phyloP scores from a whole-genome alignment of 2,113 vertebrate species.

The Microcebus ravelobensis region DNA sequence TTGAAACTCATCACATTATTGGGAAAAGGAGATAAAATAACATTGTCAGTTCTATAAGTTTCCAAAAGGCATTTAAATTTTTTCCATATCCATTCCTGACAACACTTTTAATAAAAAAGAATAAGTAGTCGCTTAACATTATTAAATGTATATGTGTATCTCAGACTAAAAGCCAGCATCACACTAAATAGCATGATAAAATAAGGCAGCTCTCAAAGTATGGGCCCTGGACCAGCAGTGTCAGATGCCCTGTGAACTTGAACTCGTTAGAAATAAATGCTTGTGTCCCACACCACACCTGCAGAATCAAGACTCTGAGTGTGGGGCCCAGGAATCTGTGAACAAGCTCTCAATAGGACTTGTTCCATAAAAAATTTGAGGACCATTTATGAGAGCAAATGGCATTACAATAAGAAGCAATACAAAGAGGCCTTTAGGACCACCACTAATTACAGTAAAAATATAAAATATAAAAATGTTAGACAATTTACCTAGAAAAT shows the following conservation, averaged over 20 bases:
- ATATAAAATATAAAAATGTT: neutral
- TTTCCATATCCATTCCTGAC: neutral
- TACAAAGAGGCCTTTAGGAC: neutral
- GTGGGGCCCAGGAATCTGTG: neutral
- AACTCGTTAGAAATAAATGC: neutral
- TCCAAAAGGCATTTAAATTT: neutral
- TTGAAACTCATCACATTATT: neutral
- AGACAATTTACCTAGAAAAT: neutral
- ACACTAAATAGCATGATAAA: neutral
- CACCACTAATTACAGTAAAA: neutral
- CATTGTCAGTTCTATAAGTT: neutral
- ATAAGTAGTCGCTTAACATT: neutral
- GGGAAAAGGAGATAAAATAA: neutral
- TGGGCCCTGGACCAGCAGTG: accelerated
- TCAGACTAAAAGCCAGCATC: neutral
- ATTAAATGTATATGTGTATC: neutral
- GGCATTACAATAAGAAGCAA: neutral
- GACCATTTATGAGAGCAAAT: neutral
- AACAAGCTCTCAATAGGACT: neutral
- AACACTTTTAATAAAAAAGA: neutral
- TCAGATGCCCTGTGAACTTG: neutral
- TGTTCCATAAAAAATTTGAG: neutral
- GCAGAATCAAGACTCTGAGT: neutral
- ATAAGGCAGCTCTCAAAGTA: neutral
- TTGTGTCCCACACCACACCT: neutral